phyloP scores from a whole-genome alignment of 2,113 vertebrate species.

The Paramisgurnus dabryanus region DNA sequence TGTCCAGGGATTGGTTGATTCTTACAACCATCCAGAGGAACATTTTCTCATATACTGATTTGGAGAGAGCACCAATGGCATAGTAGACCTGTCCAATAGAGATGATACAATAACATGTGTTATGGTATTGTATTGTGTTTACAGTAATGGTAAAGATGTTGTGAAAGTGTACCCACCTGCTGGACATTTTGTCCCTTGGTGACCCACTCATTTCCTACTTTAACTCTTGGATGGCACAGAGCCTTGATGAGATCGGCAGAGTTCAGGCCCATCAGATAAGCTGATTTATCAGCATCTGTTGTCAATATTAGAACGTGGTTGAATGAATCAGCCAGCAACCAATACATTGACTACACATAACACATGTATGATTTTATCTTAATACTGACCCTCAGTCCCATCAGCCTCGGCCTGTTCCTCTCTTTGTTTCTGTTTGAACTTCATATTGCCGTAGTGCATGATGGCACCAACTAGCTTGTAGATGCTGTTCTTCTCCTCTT shows the following conservation, averaged over 20 bases:
- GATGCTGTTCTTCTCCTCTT: conserved; percentile 75
- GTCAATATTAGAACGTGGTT: not conserved
- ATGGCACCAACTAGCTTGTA: conserved; percentile 78
- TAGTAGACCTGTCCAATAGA: conserved; percentile 71
- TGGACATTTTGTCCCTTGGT: conserved; percentile 55
- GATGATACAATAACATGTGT: not conserved
- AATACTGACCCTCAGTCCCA: conserved; percentile 74
- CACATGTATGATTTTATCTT: not conserved
- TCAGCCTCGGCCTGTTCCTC: conserved; percentile 81
- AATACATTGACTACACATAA: not conserved
- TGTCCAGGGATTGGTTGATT: conserved; percentile 56
- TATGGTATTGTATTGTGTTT: too few species aligned
- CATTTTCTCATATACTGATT: conserved; percentile 88
- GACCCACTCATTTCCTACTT: conserved; percentile 58
- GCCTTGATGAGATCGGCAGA: conserved; percentile 52
- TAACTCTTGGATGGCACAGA: conserved; percentile 53
- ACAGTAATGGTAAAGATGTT: not conserved
- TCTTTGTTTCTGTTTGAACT: conserved; percentile 80
- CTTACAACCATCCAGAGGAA: conserved; percentile 83
- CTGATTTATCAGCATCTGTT: conserved; percentile 53
- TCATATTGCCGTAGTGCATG: conserved; percentile 83
- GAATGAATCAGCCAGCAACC: not conserved
- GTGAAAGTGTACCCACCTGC: conserved; percentile 23
- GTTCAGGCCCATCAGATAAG: conserved; percentile 55
- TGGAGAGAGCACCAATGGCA: conserved; percentile 79